These are phyloP conservation scores for Brassicogethes aeneus DNA, from an alignment of 2,888 invertebrate species.

Conservation along the genomic window DNA sequence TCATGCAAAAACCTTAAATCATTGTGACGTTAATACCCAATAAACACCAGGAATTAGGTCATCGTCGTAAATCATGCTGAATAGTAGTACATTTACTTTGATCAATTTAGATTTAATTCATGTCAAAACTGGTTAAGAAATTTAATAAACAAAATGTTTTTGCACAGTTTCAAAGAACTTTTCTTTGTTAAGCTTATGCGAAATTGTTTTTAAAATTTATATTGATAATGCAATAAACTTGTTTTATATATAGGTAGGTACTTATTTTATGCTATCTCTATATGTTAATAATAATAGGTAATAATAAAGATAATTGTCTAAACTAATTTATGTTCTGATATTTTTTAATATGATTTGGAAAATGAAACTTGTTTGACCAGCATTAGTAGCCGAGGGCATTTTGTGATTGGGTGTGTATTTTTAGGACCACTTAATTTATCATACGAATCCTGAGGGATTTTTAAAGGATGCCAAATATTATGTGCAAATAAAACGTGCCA, in stretches of 20 bases:
- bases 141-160: not conserved
- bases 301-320: no score
- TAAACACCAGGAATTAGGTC: not conserved
- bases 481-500: not conserved
- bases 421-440: not conserved
- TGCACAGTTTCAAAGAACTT: not conserved
- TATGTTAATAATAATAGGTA: no score
- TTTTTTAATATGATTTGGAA: not conserved
- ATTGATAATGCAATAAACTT: no score
- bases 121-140: not conserved
- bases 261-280: no score
- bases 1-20: not conserved
- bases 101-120: not conserved
- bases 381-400: not conserved
- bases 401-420: not conserved
- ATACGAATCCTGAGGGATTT: not conserved
- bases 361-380: not conserved
- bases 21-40: not conserved
- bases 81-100: constrained; percentile 1
- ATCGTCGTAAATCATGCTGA: not conserved
- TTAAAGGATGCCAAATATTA: not conserved
- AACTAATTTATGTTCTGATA: no score
- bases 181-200: not conserved
- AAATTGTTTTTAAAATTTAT: not conserved
- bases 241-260: no score